Conservation (phyloP, 2,888 invertebrate genomes). For the Nudaria mundana region DNA sequence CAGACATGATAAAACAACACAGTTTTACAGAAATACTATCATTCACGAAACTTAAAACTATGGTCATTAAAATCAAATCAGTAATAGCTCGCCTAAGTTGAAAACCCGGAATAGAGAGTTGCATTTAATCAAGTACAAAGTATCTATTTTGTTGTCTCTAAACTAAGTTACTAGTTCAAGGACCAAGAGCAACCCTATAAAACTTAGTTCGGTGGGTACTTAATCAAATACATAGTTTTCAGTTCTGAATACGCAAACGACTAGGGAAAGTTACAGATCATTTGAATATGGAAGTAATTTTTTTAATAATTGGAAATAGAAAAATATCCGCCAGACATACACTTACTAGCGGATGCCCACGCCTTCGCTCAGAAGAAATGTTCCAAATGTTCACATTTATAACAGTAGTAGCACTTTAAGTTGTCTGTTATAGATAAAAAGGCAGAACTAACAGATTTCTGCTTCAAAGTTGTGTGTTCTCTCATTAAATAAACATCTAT, state of each 20-base stretch:
- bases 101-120: constrained; percentile 10
- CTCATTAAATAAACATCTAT: no score
- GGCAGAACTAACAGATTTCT: no score
- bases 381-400: no score
- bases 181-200: constrained; percentile 36
- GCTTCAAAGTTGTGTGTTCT: no score
- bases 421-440: no score
- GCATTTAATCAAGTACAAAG: constrained; percentile 25
- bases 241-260: constrained; percentile 39
- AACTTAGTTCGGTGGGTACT: constrained; percentile 39
- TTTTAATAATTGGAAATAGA: no score
- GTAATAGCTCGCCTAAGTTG: neutral
- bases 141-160: constrained; percentile 31
- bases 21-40: neutral
- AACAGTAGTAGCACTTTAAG: no score
- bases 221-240: constrained; percentile 54
- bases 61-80: neutral
- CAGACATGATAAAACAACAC: no score
- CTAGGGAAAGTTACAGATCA: constrained; percentile 5
- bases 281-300: constrained; percentile 9
- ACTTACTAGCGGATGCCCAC: no score
- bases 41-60: neutral
- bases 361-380: no score
- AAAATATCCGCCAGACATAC: no score
- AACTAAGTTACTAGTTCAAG: constrained; percentile 25